A percentile compares a stretch with the other conserved stretches of the same genome.
These are phyloP conservation scores for Helogale parvula DNA, from an alignment of 2,113 vertebrate species.

Conservation along the genomic window DNA sequence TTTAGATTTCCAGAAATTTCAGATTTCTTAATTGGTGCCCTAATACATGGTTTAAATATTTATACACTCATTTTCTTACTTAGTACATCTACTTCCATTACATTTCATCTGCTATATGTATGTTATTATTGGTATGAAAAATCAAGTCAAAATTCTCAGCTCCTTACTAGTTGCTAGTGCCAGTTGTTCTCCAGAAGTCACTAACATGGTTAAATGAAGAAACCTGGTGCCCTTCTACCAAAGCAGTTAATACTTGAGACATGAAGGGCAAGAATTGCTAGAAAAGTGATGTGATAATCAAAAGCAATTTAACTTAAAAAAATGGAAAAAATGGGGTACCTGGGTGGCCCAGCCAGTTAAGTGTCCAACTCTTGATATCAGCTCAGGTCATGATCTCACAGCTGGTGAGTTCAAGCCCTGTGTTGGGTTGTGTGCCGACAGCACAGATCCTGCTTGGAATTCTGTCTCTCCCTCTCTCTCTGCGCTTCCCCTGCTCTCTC, in stretches of 20 bases:
- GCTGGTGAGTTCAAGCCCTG: too few relatives aligned
- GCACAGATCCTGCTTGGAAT: too few relatives aligned
- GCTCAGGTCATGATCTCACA: too few relatives aligned
- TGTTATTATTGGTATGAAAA: neutral
- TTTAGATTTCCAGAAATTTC: slow-evolving; percentile 13
- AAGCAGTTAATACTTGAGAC: slow-evolving; percentile 39
- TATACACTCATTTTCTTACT: slow-evolving; percentile 1
- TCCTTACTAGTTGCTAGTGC: slow-evolving; percentile 28
- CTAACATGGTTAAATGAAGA: slow-evolving; percentile 23
- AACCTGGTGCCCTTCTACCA: neutral
- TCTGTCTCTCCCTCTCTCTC: too few relatives aligned
- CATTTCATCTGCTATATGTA: slow-evolving; percentile 1
- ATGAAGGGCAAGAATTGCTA: neutral
- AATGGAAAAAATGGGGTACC: too few relatives aligned
- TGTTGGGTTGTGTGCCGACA: too few relatives aligned
- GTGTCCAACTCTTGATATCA: too few relatives aligned
- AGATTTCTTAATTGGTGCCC: neutral
- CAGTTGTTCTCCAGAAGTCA: neutral
- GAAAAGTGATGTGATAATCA: slow-evolving; percentile 13
- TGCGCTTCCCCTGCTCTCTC: too few relatives aligned
- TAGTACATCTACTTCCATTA: neutral
- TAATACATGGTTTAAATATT: slow-evolving; percentile 41
- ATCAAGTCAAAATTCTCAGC: slow-evolving; percentile 16
- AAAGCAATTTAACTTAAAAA: neutral
- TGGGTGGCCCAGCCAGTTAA: too few relatives aligned